Conservation (phyloP, 2,113 vertebrate genomes). For the Sylvicapra grimmia region DNA sequence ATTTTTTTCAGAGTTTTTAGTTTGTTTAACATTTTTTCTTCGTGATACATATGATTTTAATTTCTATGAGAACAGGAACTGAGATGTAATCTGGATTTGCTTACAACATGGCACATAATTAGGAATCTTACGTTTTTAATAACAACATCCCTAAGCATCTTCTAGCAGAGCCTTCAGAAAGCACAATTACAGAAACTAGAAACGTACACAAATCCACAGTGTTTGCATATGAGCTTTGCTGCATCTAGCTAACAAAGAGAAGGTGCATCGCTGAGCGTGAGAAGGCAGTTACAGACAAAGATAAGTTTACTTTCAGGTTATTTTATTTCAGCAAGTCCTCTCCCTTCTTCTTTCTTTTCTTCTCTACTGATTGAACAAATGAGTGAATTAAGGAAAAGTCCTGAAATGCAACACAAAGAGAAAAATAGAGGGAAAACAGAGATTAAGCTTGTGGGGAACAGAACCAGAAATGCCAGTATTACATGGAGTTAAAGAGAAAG, state of each 20-base stretch:
- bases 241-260: too few relatives aligned
- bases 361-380: background rate
- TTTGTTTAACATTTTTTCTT: background rate
- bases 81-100: background rate
- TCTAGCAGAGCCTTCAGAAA: background rate
- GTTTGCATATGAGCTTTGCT: background rate
- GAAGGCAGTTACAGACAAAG: background rate
- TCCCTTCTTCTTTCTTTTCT: background rate
- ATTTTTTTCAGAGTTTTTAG: background rate
- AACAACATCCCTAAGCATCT: background rate
- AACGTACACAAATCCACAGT: background rate
- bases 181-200: background rate
- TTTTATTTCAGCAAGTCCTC: background rate
- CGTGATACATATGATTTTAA: background rate
- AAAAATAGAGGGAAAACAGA: background rate
- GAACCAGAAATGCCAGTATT: background rate
- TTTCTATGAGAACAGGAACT: background rate
- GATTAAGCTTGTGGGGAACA: background rate
- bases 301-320: too few relatives aligned
- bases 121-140: background rate
- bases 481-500: background rate
- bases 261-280: accelerated
- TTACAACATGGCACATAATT: background rate
- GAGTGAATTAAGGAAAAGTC: background rate
- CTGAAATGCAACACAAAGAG: background rate